Evolutionary conservation across 2,888 invertebrate genomes (phyloP), one percentile per base, ranked within the genome.

Genomic region (Cephalotes varians): DNA sequence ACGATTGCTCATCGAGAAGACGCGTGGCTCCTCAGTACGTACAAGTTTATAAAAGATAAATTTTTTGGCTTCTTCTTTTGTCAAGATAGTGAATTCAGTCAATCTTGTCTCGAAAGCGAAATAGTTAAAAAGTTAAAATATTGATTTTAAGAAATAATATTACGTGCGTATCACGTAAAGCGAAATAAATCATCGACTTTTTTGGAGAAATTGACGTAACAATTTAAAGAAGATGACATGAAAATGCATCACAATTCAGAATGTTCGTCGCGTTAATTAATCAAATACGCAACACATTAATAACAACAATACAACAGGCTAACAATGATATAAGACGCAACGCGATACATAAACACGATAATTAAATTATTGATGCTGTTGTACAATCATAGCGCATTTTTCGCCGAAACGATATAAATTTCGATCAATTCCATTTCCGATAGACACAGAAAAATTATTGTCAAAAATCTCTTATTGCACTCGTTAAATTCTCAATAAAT

Each of bases 281-380:
- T 82, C 21, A 74, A 84, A 71, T 62, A 54, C 51, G 67, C 31
- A 54, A 65, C n/a, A 44, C 40, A 76, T 25, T 84, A 69, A 67
- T 81, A 81, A 79, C 71, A 82, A 83, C 82, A 74, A 64, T 82
- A 71, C 37, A 84, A 84, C 64, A 84, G 76, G 64, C 54, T 76
- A 82, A 81, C 83, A 81, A 64, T 76, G 64, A 21, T 82, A 74
- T 71, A 79, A 67, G 65, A 64, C 82, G 64, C 76, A 76, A 69
- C 81, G 56, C 67, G 40, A 21, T 69, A 72, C 69, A 58, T 47
- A 65, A 56, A 77, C 49, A 56, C 31, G 25, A 56, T 77, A 77
- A 77, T 28, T 67, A 67, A 77, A 67, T 77, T 25, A 9, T 18
- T 67, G 25, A 9, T 18, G 12, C 10, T 60, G n/a, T 67, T 77